Evolutionary conservation across 2,113 vertebrate genomes (phyloP), one percentile per base, ranked within the genome.

Genomic region (Salvator merianae): DNA sequence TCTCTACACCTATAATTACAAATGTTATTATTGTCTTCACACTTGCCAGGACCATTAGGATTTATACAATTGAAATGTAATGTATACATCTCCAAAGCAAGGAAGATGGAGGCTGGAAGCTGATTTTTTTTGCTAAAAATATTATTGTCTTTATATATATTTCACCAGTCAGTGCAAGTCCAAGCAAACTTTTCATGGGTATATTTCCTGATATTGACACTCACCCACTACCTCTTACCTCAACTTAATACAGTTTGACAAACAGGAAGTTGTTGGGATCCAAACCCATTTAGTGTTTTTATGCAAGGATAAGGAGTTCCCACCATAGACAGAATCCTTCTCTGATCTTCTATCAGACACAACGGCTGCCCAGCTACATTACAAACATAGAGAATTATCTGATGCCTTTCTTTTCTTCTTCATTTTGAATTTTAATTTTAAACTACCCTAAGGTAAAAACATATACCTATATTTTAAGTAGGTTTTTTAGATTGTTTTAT

Each of bases 1-100:
- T 43, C 78, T 82, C 30, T 30, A 47, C 62, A 83, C 24, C 71
- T 87, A 40, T 75, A 71, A 38, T 26, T n/a, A 91, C 77, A 69
- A 71, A 36, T 47, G 50, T 1, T 63, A 3, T 72, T 70, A 72
- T 50, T 79, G 78, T 5, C 13, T 24, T 63, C 63, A 50, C 7
- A 8, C 24, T 24, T 82, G 55, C 0, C 43, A 68, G 3, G 22
- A 34, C 26, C 6, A 32, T 83, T 84, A 53, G 20, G 50, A 66
- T n/a, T 82, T 77, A 81, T 38, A 73, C 63, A 40, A 34, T 32
- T 32, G 0, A 14, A 69, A 84, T 82, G 68, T 70, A 55, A 71
- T 4, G 26, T n/a, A 24, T 40, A 65, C 28, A 18, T 38, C 84
- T 68, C 76, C 62, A 62, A 86, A 84, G n/a, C 30, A 77, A 85